Evolutionary conservation across 2,888 invertebrate genomes (phyloP).

Genomic region (Leistus spinibarbis): DNA sequence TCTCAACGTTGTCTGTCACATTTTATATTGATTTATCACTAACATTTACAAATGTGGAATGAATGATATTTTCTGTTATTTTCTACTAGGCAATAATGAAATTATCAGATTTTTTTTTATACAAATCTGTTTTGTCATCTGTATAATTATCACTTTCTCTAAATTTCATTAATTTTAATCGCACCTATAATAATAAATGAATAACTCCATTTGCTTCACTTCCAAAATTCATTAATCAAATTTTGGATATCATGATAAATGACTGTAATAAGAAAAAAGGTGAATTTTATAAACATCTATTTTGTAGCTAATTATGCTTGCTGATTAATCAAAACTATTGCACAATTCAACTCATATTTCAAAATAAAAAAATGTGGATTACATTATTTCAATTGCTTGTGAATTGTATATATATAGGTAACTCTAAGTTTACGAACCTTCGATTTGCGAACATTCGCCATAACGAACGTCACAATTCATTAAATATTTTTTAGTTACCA

Average conservation of each 20-base stretch:
- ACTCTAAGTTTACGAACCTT: no score
- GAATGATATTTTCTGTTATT: no score
- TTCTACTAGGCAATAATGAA: background rate
- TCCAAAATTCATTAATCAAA: conserved; percentile 36
- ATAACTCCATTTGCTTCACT: conserved; percentile 34
- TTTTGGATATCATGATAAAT: conserved; percentile 32
- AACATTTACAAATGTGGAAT: no score
- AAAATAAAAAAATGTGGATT: conserved; percentile 9
- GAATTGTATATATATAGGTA: no score
- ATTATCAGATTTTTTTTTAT: conserved; percentile 13
- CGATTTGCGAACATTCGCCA: no score
- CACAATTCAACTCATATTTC: conserved; percentile 31
- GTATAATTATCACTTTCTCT: conserved; percentile 30
- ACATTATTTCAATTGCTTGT: conserved; percentile 1
- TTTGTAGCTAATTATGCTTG: conserved; percentile 32
- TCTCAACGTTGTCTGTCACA: no score
- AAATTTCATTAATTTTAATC: conserved; percentile 34
- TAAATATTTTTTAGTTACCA: no score
- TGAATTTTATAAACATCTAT: conserved; percentile 35
- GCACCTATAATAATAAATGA: conserved; percentile 16
- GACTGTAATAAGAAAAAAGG: conserved; percentile 29
- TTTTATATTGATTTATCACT: no score
- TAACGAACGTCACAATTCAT: no score
- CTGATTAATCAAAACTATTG: conserved; percentile 25
- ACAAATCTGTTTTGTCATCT: conserved; percentile 14